These are phyloP conservation scores for Caenorhabditis macrosperma DNA, from an alignment of 2,888 invertebrate genomes.

Conservation along the genomic window DNA sequence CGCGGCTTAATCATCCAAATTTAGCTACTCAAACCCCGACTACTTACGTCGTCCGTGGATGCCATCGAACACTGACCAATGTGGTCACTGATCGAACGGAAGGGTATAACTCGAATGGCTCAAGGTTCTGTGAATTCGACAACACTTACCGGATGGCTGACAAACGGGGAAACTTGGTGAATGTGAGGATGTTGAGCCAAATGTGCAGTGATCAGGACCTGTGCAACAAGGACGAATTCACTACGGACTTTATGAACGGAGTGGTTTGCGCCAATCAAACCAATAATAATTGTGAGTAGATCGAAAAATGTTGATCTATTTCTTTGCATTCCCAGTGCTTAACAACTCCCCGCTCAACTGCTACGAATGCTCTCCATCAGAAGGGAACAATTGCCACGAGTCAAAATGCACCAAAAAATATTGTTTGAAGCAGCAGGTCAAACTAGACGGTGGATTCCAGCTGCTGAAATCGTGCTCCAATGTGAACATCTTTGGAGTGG, in stretches of 20 bases:
- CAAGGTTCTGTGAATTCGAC: slow-evolving; percentile 62
- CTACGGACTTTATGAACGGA: slow-evolving; percentile 18
- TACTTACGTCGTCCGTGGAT: slow-evolving; percentile 57
- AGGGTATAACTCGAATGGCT: background rate
- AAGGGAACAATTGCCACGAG: slow-evolving; percentile 64
- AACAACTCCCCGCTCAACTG: slow-evolving; percentile 60
- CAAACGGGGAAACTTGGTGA: slow-evolving; percentile 43
- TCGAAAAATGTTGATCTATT: background rate
- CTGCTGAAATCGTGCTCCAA: slow-evolving; percentile 65
- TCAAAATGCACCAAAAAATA: slow-evolving; percentile 69
- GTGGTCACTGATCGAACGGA: slow-evolving; percentile 24
- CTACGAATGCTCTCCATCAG: slow-evolving; percentile 64
- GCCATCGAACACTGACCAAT: slow-evolving; percentile 63
- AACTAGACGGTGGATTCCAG: slow-evolving; percentile 59
- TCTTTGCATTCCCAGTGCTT: slow-evolving; percentile 30
- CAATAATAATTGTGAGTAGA: slow-evolving; percentile 38
- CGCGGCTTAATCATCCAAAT: no score
- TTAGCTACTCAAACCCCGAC: slow-evolving; percentile 18
- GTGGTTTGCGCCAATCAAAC: slow-evolving; percentile 52
- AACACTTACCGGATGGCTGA: slow-evolving; percentile 54
- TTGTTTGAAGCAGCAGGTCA: slow-evolving; percentile 60
- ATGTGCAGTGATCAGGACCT: slow-evolving; percentile 48
- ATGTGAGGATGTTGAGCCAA: slow-evolving; percentile 54
- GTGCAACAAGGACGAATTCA: slow-evolving; percentile 20
- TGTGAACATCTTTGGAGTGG: slow-evolving; percentile 64